Evolutionary conservation across 2,113 vertebrate genomes (phyloP).

Genomic region (Sialia sialis): DNA sequence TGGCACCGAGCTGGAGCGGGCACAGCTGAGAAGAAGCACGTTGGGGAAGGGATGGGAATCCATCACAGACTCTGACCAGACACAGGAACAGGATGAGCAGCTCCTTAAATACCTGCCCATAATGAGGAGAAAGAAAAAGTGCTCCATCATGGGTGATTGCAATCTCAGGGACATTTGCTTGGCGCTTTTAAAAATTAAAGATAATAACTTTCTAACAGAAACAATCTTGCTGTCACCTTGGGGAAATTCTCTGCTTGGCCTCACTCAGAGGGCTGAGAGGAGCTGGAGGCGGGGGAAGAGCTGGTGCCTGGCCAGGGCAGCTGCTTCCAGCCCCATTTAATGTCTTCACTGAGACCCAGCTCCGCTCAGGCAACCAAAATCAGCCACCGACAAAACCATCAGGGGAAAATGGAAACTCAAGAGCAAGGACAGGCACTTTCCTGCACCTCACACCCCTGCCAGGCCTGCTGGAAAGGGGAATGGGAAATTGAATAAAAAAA

Average conservation of each 20-base stretch:
- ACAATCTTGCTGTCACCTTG: constrained; percentile 62
- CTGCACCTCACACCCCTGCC: background rate
- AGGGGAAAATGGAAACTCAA: background rate
- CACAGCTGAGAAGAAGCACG: fast-evolving
- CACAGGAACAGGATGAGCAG: constrained; percentile 43
- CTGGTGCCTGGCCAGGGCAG: constrained; percentile 14
- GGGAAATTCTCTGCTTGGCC: constrained; percentile 54
- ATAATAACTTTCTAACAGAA: constrained; percentile 60
- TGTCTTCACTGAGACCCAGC: fast-evolving
- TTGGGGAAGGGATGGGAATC: background rate
- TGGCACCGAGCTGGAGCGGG: background rate
- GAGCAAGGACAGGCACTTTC: background rate
- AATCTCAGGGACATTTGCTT: constrained; percentile 56
- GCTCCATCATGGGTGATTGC: constrained; percentile 53
- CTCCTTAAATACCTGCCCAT: constrained; percentile 31
- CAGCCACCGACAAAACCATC: background rate
- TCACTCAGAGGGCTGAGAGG: background rate
- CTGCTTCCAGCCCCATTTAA: background rate
- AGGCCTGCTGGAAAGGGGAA: background rate
- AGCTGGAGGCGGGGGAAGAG: background rate
- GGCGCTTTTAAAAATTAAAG: constrained; percentile 60
- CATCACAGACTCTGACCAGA: constrained; percentile 8
- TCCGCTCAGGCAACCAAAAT: background rate
- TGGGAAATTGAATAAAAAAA: background rate
- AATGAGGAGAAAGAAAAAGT: constrained; percentile 33